A percentile compares a stretch with the other conserved stretches of the same genome.
Conservation (phyloP, 2,888 invertebrate genomes). For the Melipona beecheii region DNA sequence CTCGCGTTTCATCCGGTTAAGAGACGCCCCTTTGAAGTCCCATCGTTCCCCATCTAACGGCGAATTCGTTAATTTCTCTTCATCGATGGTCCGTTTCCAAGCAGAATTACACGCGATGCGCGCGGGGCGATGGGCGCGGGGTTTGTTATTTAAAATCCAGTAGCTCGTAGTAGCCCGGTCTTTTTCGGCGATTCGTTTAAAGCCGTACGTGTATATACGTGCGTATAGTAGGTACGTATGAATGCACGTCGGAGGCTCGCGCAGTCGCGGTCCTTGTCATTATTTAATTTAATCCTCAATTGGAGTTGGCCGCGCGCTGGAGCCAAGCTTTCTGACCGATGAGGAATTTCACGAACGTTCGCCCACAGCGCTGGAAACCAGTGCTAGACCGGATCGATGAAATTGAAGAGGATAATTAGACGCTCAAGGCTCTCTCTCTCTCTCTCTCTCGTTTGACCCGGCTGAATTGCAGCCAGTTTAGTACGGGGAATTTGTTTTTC, state of each 20-base stretch:
- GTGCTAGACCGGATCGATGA: conserved; percentile 28
- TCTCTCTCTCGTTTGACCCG: conserved; percentile 2
- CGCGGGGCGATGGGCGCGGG: background rate
- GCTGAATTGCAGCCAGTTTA: conserved; percentile 17
- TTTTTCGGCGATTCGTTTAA: conserved; percentile 17
- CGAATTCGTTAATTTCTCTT: conserved; percentile 7
- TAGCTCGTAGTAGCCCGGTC: background rate
- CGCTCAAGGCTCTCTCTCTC: conserved; percentile 19
- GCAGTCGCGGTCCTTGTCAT: conserved; percentile 12
- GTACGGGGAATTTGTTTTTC: conserved; percentile 36
- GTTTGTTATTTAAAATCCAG: conserved; percentile 7
- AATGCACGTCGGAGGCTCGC: background rate
- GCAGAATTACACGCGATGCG: background rate
- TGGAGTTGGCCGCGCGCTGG: background rate
- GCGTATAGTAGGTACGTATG: background rate
- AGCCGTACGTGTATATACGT: background rate
- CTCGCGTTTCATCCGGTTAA: background rate
- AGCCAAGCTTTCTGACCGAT: conserved; percentile 1
- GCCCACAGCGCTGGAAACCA: conserved; percentile 15
- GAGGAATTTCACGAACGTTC: conserved; percentile 43
- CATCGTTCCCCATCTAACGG: background rate
- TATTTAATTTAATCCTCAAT: conserved; percentile 14
- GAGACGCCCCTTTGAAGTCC: background rate
- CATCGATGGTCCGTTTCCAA: background rate
- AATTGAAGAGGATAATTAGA: conserved; percentile 59